Percentiles rank a stretch among this genome's conserved stretches.
phyloP scores from a whole-genome alignment of 2,113 vertebrate genomes.

The Pithys albifrons region DNA sequence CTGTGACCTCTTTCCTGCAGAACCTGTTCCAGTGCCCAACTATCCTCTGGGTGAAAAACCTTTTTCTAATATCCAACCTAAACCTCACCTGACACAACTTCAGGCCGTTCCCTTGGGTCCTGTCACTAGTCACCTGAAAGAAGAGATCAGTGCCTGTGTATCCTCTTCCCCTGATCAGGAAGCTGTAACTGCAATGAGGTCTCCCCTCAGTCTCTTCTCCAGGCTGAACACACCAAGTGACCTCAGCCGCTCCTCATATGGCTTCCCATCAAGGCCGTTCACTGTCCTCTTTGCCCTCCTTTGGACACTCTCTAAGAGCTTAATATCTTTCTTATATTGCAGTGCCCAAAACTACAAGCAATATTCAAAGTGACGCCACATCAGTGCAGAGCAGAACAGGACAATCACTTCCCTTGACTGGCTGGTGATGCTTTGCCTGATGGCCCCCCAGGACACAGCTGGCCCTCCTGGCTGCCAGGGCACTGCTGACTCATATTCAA shows the following conservation, averaged over 20 bases:
- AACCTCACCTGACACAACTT: neutral
- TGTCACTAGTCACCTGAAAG: neutral
- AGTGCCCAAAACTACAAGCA: neutral
- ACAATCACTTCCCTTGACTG: neutral
- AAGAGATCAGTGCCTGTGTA: neutral
- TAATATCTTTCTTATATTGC: neutral
- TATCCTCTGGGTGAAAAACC: neutral
- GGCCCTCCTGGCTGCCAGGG: neutral
- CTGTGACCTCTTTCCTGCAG: neutral
- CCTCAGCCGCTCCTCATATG: neutral
- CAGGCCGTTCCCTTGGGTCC: neutral
- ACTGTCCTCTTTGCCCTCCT: neutral
- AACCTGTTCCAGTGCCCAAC: neutral
- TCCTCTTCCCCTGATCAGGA: neutral
- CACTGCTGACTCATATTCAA: neutral
- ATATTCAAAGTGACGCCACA: neutral
- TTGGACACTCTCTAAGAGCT: neutral
- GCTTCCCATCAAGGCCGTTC: neutral
- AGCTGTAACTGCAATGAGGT: neutral
- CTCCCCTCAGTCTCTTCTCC: neutral
- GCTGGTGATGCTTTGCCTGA: neutral
- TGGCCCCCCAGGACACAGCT: neutral
- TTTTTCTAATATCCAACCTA: neutral
- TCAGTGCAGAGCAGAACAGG: neutral
- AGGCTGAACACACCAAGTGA: neutral